Base-by-base conservation (phyloP, 2,113 vertebrate genomes). In the Chrysochloris asiatica region DNA sequence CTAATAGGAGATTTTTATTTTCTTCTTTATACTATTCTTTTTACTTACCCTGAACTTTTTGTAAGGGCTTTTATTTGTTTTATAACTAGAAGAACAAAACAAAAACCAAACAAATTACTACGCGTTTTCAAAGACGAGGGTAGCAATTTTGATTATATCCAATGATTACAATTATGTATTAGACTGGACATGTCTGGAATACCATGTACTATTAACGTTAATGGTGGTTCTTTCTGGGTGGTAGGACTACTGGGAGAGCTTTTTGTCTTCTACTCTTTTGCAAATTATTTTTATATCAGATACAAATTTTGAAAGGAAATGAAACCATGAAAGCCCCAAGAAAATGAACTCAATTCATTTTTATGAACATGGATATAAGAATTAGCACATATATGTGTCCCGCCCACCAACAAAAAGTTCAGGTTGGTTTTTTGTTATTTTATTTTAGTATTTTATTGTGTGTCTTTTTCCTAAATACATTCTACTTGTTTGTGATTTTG, bases 401-500 rank as follows among this genome's bases (percentile, higher is more conserved):
- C 86, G 89, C 92, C 93, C 97, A 90, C 88, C 52, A 65, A 83
- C 67, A 72, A 89, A 71, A 50, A 50, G 17, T 41, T 24, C 19
- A 94, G 67, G n/a, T 41, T 69, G 63, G 41, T 93, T 95, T 95
- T 94, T 93, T 56, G 63, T 41, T 93, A 95, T 95, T 94, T 93
- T 56, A 93, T 96, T 94, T 97, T 93, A 95, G 96, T 96, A 94
- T 96, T 91, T 67, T 96, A 33, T 90, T 92, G 33, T 91, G 54
- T 56, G 90, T 82, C n/a, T n/a, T 97, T 95, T 75, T 73, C 26
- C 38, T 72, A 94, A 90, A 76, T 89, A 89, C 5, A 17, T 48
- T 88, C 85, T 59, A 71, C 38, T 87, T 1, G 2, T 10, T 50
- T 38, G n/a, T n/a, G 52, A 50, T 72, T 84, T 36, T 48, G 26